phyloP scores from a whole-genome alignment of 2,113 vertebrate species.

The Leuciscus idus region DNA sequence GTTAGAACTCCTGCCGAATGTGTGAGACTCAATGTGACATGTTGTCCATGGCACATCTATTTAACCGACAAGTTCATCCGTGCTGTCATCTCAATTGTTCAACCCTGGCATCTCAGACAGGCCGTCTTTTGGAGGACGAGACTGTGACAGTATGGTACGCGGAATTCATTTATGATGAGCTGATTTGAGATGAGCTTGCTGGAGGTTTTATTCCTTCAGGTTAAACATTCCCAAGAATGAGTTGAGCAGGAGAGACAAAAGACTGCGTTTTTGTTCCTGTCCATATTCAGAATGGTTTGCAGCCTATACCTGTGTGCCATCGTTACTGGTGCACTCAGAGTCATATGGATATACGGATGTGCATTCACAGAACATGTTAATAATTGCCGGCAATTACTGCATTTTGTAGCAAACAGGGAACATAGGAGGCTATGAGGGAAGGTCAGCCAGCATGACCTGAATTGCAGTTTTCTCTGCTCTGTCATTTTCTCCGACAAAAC shows the following conservation, averaged over 20 bases:
- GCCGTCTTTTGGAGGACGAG: slow-evolving; percentile 16
- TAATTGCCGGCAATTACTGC: slow-evolving; percentile 43
- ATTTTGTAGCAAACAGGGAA: slow-evolving; percentile 15
- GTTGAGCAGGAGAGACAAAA: not conserved
- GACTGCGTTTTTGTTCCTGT: not conserved
- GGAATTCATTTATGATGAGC: slow-evolving; percentile 31
- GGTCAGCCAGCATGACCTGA: slow-evolving; percentile 43
- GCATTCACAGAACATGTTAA: slow-evolving; percentile 52
- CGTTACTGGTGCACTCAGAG: slow-evolving; percentile 11
- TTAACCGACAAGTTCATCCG: slow-evolving; percentile 42
- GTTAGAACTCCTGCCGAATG: slow-evolving; percentile 35
- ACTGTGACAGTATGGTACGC: slow-evolving; percentile 3
- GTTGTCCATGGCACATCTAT: slow-evolving; percentile 45
- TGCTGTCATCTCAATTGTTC: slow-evolving; percentile 5
- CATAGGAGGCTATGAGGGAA: not conserved
- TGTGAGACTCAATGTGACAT: slow-evolving; percentile 40
- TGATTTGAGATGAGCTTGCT: slow-evolving; percentile 31
- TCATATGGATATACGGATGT: slow-evolving; percentile 25
- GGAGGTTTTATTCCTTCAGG: slow-evolving; percentile 5
- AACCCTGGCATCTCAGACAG: not conserved
- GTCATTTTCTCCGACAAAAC: slow-evolving; percentile 45
- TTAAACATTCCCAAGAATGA: slow-evolving; percentile 25
- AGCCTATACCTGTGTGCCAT: not conserved
- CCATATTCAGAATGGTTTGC: slow-evolving; percentile 17
- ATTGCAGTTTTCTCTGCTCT: slow-evolving; percentile 9